phyloP scores from a whole-genome alignment of 92 coral and sea anemone genomes.

The Paramuricea clavata region DNA sequence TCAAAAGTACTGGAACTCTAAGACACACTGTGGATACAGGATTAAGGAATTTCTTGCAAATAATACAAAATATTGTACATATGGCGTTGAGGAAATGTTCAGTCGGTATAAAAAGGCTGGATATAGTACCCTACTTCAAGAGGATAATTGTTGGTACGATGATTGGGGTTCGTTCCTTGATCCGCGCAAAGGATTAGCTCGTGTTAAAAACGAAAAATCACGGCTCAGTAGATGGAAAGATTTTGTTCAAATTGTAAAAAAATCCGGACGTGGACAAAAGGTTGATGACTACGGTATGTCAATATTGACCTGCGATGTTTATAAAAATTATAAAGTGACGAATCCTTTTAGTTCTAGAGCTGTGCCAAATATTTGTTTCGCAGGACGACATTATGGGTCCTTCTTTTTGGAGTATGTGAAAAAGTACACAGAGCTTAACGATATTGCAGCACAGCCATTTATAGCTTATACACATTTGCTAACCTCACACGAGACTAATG shows the following conservation, averaged over 20 bases:
- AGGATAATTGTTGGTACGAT: slow-evolving; percentile 33
- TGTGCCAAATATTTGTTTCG: slow-evolving; percentile 63
- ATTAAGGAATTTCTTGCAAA: background rate
- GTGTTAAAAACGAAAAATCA: background rate
- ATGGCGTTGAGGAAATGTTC: slow-evolving; percentile 33
- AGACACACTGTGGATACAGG: background rate
- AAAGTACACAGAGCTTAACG: slow-evolving; percentile 64
- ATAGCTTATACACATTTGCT: slow-evolving; percentile 86
- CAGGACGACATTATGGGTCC: slow-evolving; percentile 77
- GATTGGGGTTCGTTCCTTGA: slow-evolving; percentile 14
- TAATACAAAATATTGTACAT: background rate
- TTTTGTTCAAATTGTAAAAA: slow-evolving; percentile 40
- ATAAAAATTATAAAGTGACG: slow-evolving; percentile 63
- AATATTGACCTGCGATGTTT: slow-evolving; percentile 75
- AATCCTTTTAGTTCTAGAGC: slow-evolving; percentile 70
- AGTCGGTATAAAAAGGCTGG: slow-evolving; percentile 15
- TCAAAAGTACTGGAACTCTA: background rate
- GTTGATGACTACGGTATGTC: slow-evolving; percentile 79
- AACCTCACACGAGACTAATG: slow-evolving; percentile 86
- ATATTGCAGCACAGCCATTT: slow-evolving; percentile 69
- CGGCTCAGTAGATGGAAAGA: slow-evolving; percentile 4
- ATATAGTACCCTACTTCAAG: slow-evolving; percentile 24
- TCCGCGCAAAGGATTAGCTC: slow-evolving; percentile 62
- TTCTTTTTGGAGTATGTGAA: slow-evolving; percentile 72
- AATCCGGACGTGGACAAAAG: slow-evolving; percentile 18